A percentile compares a stretch with the other conserved stretches of the same genome.
phyloP scores from a whole-genome alignment of 1,140 invertebrate species.

The Condylostylus longicornis region DNA sequence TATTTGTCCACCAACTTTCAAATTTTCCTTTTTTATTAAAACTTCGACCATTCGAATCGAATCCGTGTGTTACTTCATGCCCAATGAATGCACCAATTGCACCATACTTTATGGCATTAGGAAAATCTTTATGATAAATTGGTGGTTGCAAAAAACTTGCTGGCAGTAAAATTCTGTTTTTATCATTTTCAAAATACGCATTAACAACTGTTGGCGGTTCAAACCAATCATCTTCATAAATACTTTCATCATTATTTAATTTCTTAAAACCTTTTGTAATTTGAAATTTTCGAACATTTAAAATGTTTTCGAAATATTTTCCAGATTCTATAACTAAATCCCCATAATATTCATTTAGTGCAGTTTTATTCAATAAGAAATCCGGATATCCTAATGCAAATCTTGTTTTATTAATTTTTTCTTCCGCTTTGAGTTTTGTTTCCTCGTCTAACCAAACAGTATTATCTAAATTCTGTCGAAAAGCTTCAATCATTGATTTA shows the following conservation, averaged over 20 bases:
- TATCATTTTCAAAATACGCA: not conserved
- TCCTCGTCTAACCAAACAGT: slow-evolving; percentile 53
- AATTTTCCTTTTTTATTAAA: slow-evolving; percentile 26
- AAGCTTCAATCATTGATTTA: slow-evolving; percentile 41
- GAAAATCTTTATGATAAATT: slow-evolving; percentile 12
- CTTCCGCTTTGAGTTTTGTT: slow-evolving; percentile 37
- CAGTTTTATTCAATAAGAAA: slow-evolving; percentile 38
- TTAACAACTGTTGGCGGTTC: not conserved
- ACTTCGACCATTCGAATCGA: slow-evolving; percentile 37
- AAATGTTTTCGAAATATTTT: slow-evolving; percentile 40
- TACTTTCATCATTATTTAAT: not conserved
- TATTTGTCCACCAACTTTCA: slow-evolving; percentile 17
- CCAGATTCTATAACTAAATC: slow-evolving; percentile 36
- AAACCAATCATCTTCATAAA: not conserved
- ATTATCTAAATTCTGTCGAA: slow-evolving; percentile 38
- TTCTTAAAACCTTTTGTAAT: slow-evolving; percentile 14
- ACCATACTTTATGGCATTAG: slow-evolving; percentile 34
- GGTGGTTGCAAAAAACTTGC: not conserved
- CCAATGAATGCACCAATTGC: slow-evolving; percentile 41
- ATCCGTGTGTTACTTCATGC: slow-evolving; percentile 46
- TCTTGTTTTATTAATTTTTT: slow-evolving; percentile 37
- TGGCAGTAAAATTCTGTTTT: not conserved
- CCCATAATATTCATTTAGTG: slow-evolving; percentile 38
- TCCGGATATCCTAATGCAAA: slow-evolving; percentile 42
- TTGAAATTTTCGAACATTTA: slow-evolving; percentile 44